Base-by-base conservation (phyloP, 2,797 vertebrate genomes). In the Euphonia xanthogaster region DNA sequence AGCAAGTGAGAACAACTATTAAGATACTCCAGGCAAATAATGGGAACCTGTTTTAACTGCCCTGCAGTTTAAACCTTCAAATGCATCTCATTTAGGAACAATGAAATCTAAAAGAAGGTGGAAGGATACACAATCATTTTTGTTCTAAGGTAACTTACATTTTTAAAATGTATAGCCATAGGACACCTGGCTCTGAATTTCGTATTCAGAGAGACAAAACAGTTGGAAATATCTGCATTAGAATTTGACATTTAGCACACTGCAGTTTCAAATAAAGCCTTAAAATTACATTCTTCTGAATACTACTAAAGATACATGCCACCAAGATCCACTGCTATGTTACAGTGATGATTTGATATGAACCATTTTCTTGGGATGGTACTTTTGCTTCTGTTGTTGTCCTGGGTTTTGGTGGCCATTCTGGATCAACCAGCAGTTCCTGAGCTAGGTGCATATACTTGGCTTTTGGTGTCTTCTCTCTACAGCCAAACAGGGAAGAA, bases 361-460 rank as follows among this genome's bases (percentile, higher is more conserved):
- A 94, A 73, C 98, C 98, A 6, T 99, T 99, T 94, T 98, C 98
- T 51, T 98, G 98, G 47, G 94, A 89, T 67, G 94, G 90, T 93
- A 72, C 91, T 97, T 98, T 99, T 10, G 99, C 99, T 98, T 99
- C 99, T 9, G 99, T 99, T 57, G 99, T 99, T 54, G 99, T 99
- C 92, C 98, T 98, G 87, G 99, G 99, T 97, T 99, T 99, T 55
- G 99, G 99, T 30, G 99, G 99, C 99, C 99, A 99, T 92, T 99
- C 99, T 1, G 99, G 99, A 96, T 99, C 99, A 63, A 99, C 98
- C 57, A 98, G 97, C 86, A 99, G 98, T 97, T 99, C 99, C 98
- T 99, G 99, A 91, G 99, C 99, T 96, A 99, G 98, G 90, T 99
- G 98, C 99, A 99, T 99, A 96, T 99, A 99, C 89, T 99, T 99